Evolutionary conservation across 2,113 vertebrate species (phyloP).

Genomic region (Brachyhypopomus occidentalis): DNA sequence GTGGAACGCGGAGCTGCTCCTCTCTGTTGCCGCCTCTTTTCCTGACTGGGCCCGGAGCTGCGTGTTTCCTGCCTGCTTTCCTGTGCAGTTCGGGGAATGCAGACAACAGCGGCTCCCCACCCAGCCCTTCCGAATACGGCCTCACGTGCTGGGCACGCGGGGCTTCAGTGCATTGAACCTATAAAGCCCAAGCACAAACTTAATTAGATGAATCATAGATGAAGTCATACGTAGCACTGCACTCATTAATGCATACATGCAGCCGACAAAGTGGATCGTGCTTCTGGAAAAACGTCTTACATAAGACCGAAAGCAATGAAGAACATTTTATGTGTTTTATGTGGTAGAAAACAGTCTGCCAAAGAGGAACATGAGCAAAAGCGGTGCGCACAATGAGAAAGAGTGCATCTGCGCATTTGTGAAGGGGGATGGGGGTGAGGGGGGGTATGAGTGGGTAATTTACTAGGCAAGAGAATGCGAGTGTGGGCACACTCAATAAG

Average conservation of each 20-base stretch:
- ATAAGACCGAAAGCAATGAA: conserved; percentile 25
- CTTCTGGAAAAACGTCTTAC: conserved; percentile 20
- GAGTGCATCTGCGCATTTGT: background rate
- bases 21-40: conserved; percentile 42
- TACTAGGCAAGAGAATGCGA: conserved; percentile 38
- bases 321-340: background rate
- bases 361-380: background rate
- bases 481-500: conserved; percentile 38
- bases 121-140: conserved; percentile 28
- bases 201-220: background rate
- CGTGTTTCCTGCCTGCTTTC: conserved; percentile 63
- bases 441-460: conserved; percentile 8
- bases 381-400: background rate
- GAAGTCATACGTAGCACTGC: background rate
- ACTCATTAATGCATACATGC: conserved; percentile 2
- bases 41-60: conserved; percentile 22
- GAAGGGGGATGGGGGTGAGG: no score
- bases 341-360: conserved; percentile 11
- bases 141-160: conserved; percentile 7
- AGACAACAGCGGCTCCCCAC: conserved; percentile 54
- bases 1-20: background rate
- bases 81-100: conserved; percentile 61
- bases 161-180: background rate
- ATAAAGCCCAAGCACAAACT: background rate
- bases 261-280: background rate